Base-by-base conservation (phyloP, 2,888 invertebrate species). In the Tenthredo scrophulariae region DNA sequence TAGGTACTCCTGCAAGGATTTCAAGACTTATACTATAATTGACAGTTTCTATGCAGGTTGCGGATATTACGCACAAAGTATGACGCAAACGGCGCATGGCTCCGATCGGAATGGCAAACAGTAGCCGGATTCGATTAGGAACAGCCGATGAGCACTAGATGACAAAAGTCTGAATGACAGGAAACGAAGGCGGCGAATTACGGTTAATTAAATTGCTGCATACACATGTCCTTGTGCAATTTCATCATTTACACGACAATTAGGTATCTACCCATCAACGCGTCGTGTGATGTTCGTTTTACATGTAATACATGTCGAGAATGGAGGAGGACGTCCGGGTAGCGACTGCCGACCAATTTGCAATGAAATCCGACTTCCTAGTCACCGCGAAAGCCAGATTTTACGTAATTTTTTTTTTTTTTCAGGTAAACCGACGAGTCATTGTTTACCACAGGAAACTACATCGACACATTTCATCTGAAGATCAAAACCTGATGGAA, bases 271-370 rank as follows among this genome's bases (percentile, higher is more conserved):
- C 26, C n/a, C 7, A 33, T 18, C 22, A 75, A 22, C 58, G 40
- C 72, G 40, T 40, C 43, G n/a, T 15, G 37, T 15, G 40, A 62
- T 80, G n/a, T 4, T 62, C 37, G 62, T 80, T 80, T 62, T 40
- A 37, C 37, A 80, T 54, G 9, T 54, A 29, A 40, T 40, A 33
- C n/a, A 80, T 54, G 18, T 54, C 37, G 29, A 40, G n/a, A 80
- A 37, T 80, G 40, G 37, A 80, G 40, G 37, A 80, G 62, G 40
- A 80, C 80, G 40, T 80, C 80, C 79, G 18, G 37, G n/a, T 79
- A 58, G n/a, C 10, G 75, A 22, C 75, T 40, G 46, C n/a, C 18
- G 26, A 54, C 22, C 46, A 77, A 77, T 54, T 50, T 7, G 26
- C 26, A 26, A 67, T 67, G 6, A 26, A 67, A 67, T 67, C 33